phyloP scores from a whole-genome alignment of 2,888 invertebrate species.

The Tetrapedia diversipes region DNA sequence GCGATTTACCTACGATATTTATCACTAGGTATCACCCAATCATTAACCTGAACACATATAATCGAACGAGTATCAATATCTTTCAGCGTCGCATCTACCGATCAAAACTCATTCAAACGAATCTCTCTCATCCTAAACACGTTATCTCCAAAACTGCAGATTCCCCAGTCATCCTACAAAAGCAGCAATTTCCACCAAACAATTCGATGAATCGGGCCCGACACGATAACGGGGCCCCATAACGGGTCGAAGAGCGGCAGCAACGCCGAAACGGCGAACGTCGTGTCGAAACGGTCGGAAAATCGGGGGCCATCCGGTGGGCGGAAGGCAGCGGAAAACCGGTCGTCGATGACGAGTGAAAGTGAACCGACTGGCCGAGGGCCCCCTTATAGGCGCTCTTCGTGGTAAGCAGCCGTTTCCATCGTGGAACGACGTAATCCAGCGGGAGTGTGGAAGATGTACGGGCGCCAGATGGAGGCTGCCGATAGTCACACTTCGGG shows the following conservation, averaged over 20 bases:
- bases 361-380: constrained; percentile 70
- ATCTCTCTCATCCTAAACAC: too few relatives aligned
- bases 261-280: constrained; percentile 2
- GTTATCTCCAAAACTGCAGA: neutral
- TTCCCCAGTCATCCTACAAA: neutral
- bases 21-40: neutral
- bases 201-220: neutral
- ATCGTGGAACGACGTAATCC: constrained; percentile 69
- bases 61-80: too few relatives aligned
- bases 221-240: neutral
- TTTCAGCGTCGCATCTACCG: too few relatives aligned
- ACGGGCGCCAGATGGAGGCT: constrained; percentile 74
- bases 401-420: constrained; percentile 74
- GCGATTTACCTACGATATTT: too few relatives aligned
- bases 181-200: neutral
- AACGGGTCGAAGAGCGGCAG: neutral
- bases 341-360: constrained; percentile 80
- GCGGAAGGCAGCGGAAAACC: constrained; percentile 69
- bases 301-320: constrained; percentile 59
- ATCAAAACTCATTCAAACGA: too few relatives aligned
- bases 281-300: constrained; percentile 64
- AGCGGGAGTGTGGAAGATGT: constrained; percentile 71
- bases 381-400: constrained; percentile 69
- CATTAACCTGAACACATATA: neutral
- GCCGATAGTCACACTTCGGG: constrained; percentile 79